A percentile compares a stretch with the other conserved stretches of the same genome.
Evolutionary conservation across 2,888 invertebrate genomes (phyloP).

Genomic region (Unio pictorum): DNA sequence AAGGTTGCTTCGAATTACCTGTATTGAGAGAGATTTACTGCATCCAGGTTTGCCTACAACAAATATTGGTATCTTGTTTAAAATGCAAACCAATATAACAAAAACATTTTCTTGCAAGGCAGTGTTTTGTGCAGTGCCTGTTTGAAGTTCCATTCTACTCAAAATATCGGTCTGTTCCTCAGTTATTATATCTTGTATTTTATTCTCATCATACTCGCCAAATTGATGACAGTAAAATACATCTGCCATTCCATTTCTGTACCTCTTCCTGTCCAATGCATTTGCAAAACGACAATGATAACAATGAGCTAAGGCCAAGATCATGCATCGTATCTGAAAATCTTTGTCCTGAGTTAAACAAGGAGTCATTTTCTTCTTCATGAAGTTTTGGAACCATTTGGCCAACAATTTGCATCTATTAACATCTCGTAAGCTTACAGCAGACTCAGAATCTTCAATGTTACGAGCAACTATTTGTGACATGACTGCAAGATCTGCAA

Average conservation of each 20-base stretch:
- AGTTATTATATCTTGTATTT: slow-evolving; percentile 26
- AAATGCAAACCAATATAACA: slow-evolving; percentile 47
- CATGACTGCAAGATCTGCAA: slow-evolving; percentile 16
- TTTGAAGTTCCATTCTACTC: slow-evolving; percentile 43
- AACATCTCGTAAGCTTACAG: slow-evolving; percentile 33
- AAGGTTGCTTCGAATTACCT: slow-evolving; percentile 46
- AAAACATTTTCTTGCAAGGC: slow-evolving; percentile 54
- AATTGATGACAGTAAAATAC: slow-evolving; percentile 5
- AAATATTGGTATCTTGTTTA: slow-evolving; percentile 50
- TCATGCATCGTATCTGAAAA: slow-evolving; percentile 11
- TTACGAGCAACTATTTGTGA: slow-evolving; percentile 26
- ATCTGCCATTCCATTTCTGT: slow-evolving; percentile 15
- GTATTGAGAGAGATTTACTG: slow-evolving; percentile 53
- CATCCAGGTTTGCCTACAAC: slow-evolving; percentile 56
- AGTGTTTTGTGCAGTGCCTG: slow-evolving; percentile 45
- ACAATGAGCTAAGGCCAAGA: slow-evolving; percentile 33
- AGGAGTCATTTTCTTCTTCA: slow-evolving; percentile 10
- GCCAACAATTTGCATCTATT: slow-evolving; percentile 20
- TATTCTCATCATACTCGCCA: neutral
- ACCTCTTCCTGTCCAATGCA: slow-evolving; percentile 12
- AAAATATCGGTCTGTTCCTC: slow-evolving; percentile 43
- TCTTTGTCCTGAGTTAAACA: slow-evolving; percentile 3
- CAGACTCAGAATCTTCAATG: slow-evolving; percentile 9
- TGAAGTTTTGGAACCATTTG: slow-evolving; percentile 17
- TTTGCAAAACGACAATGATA: slow-evolving; percentile 37